Percentiles rank a stretch among this genome's conserved stretches.
These are phyloP conservation scores for Elachura formosa DNA, from an alignment of 2,113 vertebrate genomes.

Conservation along the genomic window DNA sequence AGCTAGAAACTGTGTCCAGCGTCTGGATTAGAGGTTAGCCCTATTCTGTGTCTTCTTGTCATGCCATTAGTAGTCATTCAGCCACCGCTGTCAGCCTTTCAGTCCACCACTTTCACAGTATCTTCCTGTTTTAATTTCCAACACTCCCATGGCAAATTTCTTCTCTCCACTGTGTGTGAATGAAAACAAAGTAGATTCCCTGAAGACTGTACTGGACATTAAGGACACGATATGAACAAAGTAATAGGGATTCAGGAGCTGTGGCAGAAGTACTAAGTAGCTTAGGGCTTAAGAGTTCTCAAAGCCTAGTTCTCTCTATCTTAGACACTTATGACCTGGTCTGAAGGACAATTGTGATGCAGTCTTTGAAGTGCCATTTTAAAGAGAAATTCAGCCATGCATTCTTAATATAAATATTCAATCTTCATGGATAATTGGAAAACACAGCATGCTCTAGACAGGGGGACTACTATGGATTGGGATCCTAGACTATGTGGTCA, in stretches of 20 bases:
- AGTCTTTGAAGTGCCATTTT: not conserved
- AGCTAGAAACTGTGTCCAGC: not conserved
- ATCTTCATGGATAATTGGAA: not conserved
- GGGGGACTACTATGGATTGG: not conserved
- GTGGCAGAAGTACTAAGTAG: not conserved
- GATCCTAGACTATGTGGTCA: not conserved
- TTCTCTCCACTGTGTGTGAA: not conserved
- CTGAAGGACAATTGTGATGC: not conserved
- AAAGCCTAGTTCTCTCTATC: not conserved
- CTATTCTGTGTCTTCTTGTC: not conserved
- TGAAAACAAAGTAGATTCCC: not conserved
- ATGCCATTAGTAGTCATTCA: not conserved
- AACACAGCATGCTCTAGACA: accelerated
- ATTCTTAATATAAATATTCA: not conserved
- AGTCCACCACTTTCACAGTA: not conserved
- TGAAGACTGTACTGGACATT: not conserved
- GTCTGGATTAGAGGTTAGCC: not conserved
- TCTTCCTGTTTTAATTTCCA: not conserved
- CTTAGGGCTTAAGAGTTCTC: not conserved
- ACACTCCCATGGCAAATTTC: not conserved
- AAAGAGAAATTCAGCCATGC: not conserved
- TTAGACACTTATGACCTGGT: not conserved
- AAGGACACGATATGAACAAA: not conserved
- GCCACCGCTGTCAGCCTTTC: not conserved
- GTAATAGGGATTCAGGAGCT: not conserved